These are phyloP conservation scores for Eilema caniola DNA, from an alignment of 2,888 invertebrate species.

Conservation along the genomic window DNA sequence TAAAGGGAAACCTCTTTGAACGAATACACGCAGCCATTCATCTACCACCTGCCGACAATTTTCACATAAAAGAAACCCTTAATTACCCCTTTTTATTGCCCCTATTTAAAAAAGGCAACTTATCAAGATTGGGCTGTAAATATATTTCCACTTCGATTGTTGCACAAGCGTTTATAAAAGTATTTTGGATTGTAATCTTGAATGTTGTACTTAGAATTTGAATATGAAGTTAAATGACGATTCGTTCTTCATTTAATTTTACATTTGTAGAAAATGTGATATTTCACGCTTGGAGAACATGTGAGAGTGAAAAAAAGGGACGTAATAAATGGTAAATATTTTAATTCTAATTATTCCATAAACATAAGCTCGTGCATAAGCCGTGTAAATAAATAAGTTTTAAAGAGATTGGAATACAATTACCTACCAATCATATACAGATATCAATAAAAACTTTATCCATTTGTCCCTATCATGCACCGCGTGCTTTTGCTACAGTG, in stretches of 20 bases:
- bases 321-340: too few relatives aligned
- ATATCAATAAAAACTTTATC: too few relatives aligned
- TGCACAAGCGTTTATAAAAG: constrained; percentile 7
- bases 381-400: too few relatives aligned
- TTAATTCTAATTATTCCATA: too few relatives aligned
- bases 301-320: too few relatives aligned
- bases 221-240: neutral
- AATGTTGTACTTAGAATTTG: neutral
- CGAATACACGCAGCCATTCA: constrained; percentile 1
- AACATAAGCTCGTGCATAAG: too few relatives aligned
- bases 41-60: constrained; percentile 10
- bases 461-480: too few relatives aligned
- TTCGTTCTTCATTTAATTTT: neutral
- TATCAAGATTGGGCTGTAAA: constrained; percentile 24
- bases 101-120: constrained; percentile 23
- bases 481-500: too few relatives aligned
- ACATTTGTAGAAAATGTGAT: too few relatives aligned
- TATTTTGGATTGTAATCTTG: neutral
- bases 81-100: constrained; percentile 22
- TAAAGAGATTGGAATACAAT: too few relatives aligned
- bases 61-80: constrained; percentile 19
- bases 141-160: constrained; percentile 19
- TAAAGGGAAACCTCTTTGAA: constrained; percentile 18
- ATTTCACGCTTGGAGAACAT: too few relatives aligned
- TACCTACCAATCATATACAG: too few relatives aligned